Conservation (phyloP, 2,113 vertebrate genomes). For the Holacanthus passer region DNA sequence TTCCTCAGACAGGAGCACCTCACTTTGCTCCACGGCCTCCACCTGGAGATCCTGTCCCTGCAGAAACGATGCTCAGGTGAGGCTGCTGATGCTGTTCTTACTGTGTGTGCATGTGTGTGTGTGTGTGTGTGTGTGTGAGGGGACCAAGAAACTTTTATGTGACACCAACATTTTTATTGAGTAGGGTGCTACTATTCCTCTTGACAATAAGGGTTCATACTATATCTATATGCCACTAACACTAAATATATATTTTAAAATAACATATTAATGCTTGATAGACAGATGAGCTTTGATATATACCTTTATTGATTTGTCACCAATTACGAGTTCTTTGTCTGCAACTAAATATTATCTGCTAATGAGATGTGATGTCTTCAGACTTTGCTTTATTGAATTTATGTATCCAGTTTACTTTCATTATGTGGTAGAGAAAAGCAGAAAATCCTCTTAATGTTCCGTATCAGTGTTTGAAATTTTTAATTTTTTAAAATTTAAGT, state of each 20-base stretch:
- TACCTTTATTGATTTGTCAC: background rate
- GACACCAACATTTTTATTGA: background rate
- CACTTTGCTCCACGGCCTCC: conserved; percentile 92
- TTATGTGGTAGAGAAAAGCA: background rate
- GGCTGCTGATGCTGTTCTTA: background rate
- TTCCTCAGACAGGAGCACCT: conserved; percentile 97
- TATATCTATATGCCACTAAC: background rate
- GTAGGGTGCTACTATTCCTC: background rate
- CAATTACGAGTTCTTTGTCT: background rate
- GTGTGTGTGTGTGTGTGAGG: background rate
- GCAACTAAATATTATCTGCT: background rate
- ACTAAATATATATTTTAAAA: background rate
- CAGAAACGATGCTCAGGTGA: conserved; percentile 97
- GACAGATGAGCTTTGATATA: background rate
- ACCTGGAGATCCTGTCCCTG: conserved; percentile 95
- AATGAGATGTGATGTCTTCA: background rate
- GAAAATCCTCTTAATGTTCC: background rate
- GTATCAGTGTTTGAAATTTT: too few species aligned
- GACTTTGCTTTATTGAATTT: background rate
- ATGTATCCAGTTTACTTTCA: background rate
- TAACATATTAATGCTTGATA: background rate
- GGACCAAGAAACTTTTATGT: background rate
- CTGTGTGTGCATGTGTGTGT: conserved; percentile 11
- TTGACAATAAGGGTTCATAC: background rate
- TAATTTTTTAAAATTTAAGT: too few species aligned